A percentile compares a stretch with the other conserved stretches of the same genome.
Conservation (phyloP, 1,140 invertebrate species). For the Panulirus ornatus region DNA sequence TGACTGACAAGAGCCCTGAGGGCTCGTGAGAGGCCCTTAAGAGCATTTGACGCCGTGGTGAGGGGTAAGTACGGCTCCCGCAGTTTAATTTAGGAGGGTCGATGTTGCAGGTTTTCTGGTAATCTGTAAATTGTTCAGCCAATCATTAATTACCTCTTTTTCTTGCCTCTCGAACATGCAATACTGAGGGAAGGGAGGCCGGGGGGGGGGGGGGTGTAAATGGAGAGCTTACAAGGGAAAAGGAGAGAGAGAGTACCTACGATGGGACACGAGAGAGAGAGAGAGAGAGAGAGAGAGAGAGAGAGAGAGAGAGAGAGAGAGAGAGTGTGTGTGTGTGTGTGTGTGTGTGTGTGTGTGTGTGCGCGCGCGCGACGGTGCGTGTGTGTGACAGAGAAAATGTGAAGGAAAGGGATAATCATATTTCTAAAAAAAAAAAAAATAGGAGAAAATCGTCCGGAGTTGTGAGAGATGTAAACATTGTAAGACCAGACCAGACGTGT, state of each 20-base stretch:
- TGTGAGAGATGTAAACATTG: too few relatives aligned
- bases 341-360: background rate
- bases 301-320: background rate
- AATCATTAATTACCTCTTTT: background rate
- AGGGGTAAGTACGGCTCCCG: background rate
- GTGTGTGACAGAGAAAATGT: background rate
- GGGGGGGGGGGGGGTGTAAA: background rate
- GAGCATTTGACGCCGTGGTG: background rate
- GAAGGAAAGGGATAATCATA: too few relatives aligned
- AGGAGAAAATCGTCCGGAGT: too few relatives aligned
- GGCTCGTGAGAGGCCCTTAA: background rate
- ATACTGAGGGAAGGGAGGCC: background rate
- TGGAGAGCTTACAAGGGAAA: background rate
- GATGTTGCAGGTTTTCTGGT: background rate
- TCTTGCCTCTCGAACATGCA: background rate
- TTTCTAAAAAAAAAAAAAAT: too few relatives aligned
- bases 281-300: background rate
- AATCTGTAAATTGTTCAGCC: background rate
- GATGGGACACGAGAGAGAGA: background rate
- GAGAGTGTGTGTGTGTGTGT: background rate
- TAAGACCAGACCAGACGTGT: too few relatives aligned
- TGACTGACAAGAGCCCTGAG: too few relatives aligned
- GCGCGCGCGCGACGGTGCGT: background rate
- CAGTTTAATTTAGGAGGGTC: background rate
- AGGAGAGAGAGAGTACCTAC: background rate